Evolutionary conservation across 2,797 vertebrate species (phyloP).

Genomic region (Sebastes trivittatus): DNA sequence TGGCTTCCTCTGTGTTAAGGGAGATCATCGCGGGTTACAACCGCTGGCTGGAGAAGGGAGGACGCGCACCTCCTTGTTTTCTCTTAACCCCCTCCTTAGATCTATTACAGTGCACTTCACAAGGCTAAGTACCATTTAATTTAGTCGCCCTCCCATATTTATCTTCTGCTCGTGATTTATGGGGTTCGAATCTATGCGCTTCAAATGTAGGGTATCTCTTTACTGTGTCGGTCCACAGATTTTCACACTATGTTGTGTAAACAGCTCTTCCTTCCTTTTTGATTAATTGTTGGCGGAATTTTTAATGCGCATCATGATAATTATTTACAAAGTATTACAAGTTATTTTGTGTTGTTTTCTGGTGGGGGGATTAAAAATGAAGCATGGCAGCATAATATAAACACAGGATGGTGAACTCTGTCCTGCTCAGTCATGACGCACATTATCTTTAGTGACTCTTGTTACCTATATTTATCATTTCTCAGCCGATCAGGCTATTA

Average conservation of each 20-base stretch:
- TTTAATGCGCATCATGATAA: neutral
- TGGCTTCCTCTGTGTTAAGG: conserved; percentile 76
- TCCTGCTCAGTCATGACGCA: neutral
- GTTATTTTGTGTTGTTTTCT: conserved; percentile 13
- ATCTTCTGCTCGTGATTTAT: conserved; percentile 85
- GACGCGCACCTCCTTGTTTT: conserved; percentile 68
- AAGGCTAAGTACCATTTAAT: conserved; percentile 90
- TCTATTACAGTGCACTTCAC: conserved; percentile 83
- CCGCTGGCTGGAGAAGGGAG: conserved; percentile 76
- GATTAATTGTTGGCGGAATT: conserved; percentile 22
- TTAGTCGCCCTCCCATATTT: conserved; percentile 83
- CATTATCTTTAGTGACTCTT: neutral
- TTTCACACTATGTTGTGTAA: conserved; percentile 11
- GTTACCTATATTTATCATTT: too few relatives aligned
- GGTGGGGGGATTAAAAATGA: neutral
- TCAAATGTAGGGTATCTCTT: conserved; percentile 54
- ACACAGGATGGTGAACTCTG: neutral
- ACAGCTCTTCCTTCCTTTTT: neutral
- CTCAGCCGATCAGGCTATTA: neutral
- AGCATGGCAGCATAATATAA: neutral
- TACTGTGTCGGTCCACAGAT: conserved; percentile 10
- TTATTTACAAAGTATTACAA: neutral
- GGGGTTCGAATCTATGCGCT: conserved; percentile 60
- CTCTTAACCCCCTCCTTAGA: conserved; percentile 75
- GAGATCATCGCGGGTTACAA: conserved; percentile 80